A percentile compares a stretch with the other conserved stretches of the same genome.
Conservation (phyloP, 2,113 vertebrate genomes). For the Cairina moschata region DNA sequence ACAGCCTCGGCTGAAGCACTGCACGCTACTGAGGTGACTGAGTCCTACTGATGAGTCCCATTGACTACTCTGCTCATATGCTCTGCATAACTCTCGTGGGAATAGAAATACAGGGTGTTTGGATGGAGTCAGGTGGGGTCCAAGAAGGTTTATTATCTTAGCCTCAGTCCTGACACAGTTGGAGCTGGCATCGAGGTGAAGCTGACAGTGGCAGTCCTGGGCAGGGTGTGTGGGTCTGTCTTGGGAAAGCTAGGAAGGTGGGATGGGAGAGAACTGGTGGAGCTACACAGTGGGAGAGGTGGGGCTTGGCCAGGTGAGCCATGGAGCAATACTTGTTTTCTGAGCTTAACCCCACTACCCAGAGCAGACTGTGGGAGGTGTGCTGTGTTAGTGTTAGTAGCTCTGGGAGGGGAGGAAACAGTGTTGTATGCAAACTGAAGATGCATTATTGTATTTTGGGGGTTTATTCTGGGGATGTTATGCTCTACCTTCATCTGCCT, state of each 20-base stretch:
- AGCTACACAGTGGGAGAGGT: not conserved
- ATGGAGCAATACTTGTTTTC: not conserved
- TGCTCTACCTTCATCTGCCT: not conserved
- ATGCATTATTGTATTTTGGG: not conserved
- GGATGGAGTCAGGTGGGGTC: not conserved
- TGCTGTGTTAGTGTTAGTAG: accelerated
- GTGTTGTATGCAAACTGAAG: not conserved
- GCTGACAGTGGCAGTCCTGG: not conserved
- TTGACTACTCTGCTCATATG: not conserved
- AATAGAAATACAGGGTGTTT: not conserved
- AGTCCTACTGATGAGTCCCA: not conserved
- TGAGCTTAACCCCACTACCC: not conserved
- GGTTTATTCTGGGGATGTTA: not conserved
- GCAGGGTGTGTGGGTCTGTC: not conserved
- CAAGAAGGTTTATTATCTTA: not conserved
- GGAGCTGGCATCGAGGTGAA: not conserved
- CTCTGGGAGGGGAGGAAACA: not conserved
- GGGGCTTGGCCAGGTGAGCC: not conserved
- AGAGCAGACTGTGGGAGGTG: not conserved
- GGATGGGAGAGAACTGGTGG: not conserved
- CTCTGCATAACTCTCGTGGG: not conserved
- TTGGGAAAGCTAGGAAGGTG: not conserved
- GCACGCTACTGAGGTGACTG: not conserved
- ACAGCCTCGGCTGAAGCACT: not conserved
- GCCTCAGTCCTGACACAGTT: accelerated